phyloP scores from a whole-genome alignment of 1,140 invertebrate genomes.

The Copidosoma floridanum region DNA sequence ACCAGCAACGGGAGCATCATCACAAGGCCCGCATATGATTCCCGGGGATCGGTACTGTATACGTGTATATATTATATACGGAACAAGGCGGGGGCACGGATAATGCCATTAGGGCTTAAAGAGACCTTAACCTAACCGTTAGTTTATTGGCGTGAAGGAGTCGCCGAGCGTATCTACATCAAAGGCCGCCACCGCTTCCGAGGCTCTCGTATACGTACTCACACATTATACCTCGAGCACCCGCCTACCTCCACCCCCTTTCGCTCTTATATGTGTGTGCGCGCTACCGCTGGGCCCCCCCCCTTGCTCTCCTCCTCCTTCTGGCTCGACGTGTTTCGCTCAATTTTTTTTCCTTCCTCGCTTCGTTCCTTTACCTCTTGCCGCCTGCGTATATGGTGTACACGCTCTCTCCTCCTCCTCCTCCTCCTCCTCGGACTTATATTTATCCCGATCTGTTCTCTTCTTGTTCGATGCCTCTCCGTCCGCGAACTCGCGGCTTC shows the following conservation, averaged over 20 bases:
- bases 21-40: constrained; percentile 30
- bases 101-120: constrained; percentile 52
- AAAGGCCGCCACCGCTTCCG: constrained; percentile 39
- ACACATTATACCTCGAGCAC: no score
- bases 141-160: constrained; percentile 56
- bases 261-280: no score
- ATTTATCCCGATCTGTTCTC: neutral
- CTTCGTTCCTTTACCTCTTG: constrained; percentile 9
- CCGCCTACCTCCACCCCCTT: neutral
- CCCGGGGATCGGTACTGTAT: no score
- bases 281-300: neutral
- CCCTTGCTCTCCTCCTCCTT: constrained; percentile 9
- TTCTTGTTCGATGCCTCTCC: no score
- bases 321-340: constrained; percentile 11
- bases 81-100: constrained; percentile 38
- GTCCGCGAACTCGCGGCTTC: no score
- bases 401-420: neutral
- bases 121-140: constrained; percentile 51
- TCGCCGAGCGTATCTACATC: constrained; percentile 52
- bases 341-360: constrained; percentile 7
- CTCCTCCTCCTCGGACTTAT: neutral
- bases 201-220: constrained; percentile 10
- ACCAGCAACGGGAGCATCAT: no score
- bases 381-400: neutral
- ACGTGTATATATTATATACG: no score